Percentiles rank a stretch among this genome's conserved stretches.
Conservation (phyloP, 2,797 vertebrate genomes). For the Ctenochaetus hawaiiensis region DNA sequence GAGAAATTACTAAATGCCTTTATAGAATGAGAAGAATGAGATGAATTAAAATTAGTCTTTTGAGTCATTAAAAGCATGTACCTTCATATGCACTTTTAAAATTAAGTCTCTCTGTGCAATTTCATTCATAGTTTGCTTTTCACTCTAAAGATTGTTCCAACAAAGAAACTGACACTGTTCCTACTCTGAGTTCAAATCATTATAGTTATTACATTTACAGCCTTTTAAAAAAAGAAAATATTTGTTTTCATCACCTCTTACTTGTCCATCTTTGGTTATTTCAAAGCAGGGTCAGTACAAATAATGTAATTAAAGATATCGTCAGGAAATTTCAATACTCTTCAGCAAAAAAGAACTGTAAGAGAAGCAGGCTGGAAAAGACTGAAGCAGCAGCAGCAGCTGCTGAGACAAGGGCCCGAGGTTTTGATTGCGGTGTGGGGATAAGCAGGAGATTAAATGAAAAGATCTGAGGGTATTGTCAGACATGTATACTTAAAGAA, state of each 20-base stretch:
- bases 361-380: slow-evolving; percentile 12
- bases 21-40: too few species aligned
- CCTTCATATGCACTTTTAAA: too few species aligned
- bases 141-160: too few species aligned
- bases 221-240: not conserved
- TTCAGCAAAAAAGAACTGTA: slow-evolving; percentile 14
- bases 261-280: slow-evolving; percentile 5
- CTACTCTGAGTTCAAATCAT: slow-evolving; percentile 5
- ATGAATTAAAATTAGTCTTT: too few species aligned
- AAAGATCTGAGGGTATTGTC: slow-evolving; percentile 49
- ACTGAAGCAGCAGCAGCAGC: slow-evolving; percentile 16
- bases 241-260: not conserved
- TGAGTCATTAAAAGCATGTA: too few species aligned
- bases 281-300: slow-evolving; percentile 21
- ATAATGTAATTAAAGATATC: slow-evolving; percentile 22
- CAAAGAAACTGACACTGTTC: not conserved
- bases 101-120: too few species aligned
- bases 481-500: slow-evolving; percentile 43
- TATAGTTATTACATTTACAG: not conserved
- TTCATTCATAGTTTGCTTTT: too few species aligned
- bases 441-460: slow-evolving; percentile 51
- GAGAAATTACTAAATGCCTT: too few species aligned
- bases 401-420: slow-evolving; percentile 19
- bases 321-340: slow-evolving; percentile 17
- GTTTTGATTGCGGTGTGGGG: slow-evolving; percentile 42